These are phyloP conservation scores for Rhopalosiphum padi DNA, from an alignment of 1,140 invertebrate species.

Conservation along the genomic window DNA sequence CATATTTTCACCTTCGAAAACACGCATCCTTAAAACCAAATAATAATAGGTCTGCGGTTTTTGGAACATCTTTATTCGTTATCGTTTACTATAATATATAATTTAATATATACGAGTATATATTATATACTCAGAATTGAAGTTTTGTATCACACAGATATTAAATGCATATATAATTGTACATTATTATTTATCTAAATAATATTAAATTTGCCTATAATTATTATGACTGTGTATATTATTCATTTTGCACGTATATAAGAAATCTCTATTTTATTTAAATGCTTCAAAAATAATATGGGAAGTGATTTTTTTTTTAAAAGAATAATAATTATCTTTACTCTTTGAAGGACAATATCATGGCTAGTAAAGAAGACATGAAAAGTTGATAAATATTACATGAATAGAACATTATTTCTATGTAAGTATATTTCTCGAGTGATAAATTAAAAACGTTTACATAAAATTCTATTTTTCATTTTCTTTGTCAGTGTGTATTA, in stretches of 20 bases:
- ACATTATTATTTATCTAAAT: background rate
- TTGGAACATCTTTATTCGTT: background rate
- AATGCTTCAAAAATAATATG: background rate
- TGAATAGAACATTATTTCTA: background rate
- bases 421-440: background rate
- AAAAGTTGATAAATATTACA: background rate
- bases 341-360: background rate
- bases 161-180: background rate
- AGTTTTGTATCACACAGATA: background rate
- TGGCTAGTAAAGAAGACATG: background rate
- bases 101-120: too few relatives aligned
- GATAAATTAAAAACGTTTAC: background rate
- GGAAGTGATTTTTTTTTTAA: background rate
- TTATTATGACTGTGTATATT: background rate
- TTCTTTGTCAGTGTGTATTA: background rate
- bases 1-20: background rate
- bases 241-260: background rate
- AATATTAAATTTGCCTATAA: background rate
- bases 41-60: background rate
- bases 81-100: background rate
- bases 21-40: background rate
- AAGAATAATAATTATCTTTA: background rate
- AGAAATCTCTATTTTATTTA: background rate
- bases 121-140: background rate
- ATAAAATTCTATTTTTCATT: background rate